These are phyloP conservation scores for Sylvia atricapilla DNA, from an alignment of 2,113 vertebrate species.

Conservation along the genomic window DNA sequence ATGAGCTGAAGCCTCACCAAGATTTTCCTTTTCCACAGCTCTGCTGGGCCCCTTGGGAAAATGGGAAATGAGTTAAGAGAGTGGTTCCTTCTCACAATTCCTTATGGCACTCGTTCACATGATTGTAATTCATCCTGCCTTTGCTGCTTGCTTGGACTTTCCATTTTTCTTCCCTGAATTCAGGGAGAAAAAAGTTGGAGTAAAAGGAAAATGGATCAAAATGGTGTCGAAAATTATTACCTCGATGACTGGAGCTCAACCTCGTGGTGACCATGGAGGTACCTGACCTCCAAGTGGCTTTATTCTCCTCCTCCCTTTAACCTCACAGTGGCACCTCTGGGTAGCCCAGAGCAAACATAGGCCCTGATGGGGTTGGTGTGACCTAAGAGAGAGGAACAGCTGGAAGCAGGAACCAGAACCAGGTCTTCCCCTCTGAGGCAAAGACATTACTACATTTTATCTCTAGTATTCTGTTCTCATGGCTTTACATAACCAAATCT, in stretches of 20 bases:
- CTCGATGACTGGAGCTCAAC: background rate
- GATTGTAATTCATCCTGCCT: background rate
- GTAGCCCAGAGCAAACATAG: background rate
- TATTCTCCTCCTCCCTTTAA: background rate
- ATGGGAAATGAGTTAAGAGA: background rate
- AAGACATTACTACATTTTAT: background rate
- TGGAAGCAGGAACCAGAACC: background rate
- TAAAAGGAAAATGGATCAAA: background rate
- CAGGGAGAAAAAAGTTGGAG: rapidly evolving
- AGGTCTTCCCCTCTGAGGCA: background rate
- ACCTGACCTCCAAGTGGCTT: background rate
- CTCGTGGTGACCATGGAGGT: background rate
- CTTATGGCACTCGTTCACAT: rapidly evolving
- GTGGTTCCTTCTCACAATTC: background rate
- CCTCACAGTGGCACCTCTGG: background rate
- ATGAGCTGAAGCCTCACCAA: background rate
- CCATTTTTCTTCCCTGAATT: background rate
- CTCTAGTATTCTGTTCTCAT: background rate
- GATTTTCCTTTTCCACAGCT: background rate
- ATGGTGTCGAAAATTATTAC: rapidly evolving
- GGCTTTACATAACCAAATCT: background rate
- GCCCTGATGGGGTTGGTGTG: background rate
- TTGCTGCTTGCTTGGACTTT: background rate
- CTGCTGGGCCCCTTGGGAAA: background rate
- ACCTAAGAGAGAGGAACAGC: background rate